Conservation (phyloP, 2,113 vertebrate species). For the Kobus ellipsiprymnus region DNA sequence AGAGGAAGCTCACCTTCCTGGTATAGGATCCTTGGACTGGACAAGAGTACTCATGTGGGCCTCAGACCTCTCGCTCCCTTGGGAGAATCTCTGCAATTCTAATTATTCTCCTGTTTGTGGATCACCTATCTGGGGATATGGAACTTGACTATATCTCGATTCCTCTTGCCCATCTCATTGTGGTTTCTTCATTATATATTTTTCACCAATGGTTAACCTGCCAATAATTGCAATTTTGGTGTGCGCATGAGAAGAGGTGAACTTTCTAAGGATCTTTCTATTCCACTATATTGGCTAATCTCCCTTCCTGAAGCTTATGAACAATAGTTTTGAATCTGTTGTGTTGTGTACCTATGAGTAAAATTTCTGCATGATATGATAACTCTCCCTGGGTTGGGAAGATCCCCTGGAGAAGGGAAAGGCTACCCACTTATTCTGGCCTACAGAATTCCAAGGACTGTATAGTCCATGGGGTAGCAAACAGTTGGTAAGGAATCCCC, state of each 20-base stretch:
- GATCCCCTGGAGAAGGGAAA: not conserved
- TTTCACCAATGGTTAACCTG: not conserved
- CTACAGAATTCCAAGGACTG: not conserved
- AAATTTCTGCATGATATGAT: not conserved
- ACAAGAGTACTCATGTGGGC: not conserved
- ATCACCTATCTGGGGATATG: not conserved
- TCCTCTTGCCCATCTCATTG: not conserved
- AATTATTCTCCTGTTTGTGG: not conserved
- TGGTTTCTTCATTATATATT: not conserved
- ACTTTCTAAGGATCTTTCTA: not conserved
- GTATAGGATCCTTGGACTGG: not conserved
- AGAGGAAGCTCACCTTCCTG: not conserved
- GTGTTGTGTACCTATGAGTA: not conserved
- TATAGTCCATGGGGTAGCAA: not conserved
- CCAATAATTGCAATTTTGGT: not conserved
- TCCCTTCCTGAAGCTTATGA: not conserved
- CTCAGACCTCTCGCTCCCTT: not conserved
- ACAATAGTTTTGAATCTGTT: not conserved
- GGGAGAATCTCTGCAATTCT: not conserved
- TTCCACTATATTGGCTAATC: not conserved
- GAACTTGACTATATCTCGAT: not conserved
- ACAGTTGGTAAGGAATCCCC: not conserved
- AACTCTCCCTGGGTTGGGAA: not conserved
- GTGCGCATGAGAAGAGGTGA: not conserved
- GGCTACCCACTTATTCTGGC: not conserved